A percentile compares a stretch with the other conserved stretches of the same genome.
These are phyloP conservation scores for Dermochelys coriacea DNA, from an alignment of 2,797 vertebrate genomes.

Conservation along the genomic window DNA sequence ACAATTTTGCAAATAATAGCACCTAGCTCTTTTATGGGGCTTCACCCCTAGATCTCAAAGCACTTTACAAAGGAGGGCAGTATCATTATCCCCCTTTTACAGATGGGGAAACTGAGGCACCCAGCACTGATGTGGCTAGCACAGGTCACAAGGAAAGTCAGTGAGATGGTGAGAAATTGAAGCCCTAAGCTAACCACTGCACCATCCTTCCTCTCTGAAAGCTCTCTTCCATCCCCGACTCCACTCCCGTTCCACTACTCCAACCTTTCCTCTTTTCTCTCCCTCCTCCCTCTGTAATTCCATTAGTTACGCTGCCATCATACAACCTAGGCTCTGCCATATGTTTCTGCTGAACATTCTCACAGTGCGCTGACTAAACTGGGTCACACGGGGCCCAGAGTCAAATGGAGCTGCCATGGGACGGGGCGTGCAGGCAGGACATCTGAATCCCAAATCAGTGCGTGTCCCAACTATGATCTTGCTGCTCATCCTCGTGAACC, in stretches of 20 bases:
- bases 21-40: too few relatives aligned
- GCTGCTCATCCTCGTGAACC: too few relatives aligned
- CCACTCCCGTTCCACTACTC: background rate
- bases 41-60: too few relatives aligned
- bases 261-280: constrained; percentile 1
- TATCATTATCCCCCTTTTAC: background rate
- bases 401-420: too few relatives aligned
- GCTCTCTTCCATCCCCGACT: background rate
- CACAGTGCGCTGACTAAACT: too few relatives aligned
- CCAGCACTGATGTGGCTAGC: background rate
- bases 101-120: background rate
- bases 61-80: background rate
- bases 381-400: too few relatives aligned
- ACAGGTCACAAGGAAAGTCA: background rate
- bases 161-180: too few relatives aligned
- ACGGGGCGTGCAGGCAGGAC: too few relatives aligned
- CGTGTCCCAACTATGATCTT: too few relatives aligned
- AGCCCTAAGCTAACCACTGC: background rate
- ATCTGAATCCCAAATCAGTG: too few relatives aligned
- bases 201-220: background rate
- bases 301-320: background rate
- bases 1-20: too few relatives aligned
- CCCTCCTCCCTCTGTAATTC: constrained; percentile 38
- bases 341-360: constrained; percentile 22
- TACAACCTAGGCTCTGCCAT: background rate